A percentile compares a stretch with the other conserved stretches of the same genome.
phyloP scores from a whole-genome alignment of 2,797 vertebrate genomes.

The Mionectes olivaceus region DNA sequence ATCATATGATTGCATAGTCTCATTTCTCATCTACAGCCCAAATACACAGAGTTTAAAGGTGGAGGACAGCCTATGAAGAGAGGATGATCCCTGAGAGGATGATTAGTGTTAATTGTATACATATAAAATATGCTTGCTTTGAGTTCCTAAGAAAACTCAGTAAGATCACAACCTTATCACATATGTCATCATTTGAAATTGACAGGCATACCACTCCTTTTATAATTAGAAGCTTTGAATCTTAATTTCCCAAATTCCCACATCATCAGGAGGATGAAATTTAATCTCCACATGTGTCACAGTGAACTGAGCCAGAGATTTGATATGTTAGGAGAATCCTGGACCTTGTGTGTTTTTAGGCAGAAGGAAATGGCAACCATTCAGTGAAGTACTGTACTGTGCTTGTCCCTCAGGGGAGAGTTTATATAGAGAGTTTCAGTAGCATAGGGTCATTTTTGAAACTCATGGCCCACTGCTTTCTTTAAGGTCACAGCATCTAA shows the following conservation, averaged over 20 bases:
- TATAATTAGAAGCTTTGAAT: slow-evolving; percentile 27
- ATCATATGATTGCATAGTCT: not conserved
- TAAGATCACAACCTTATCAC: not conserved
- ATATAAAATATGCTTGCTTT: not conserved
- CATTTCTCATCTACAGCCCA: not conserved
- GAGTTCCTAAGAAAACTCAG: slow-evolving; percentile 10
- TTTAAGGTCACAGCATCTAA: not conserved
- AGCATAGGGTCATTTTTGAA: not conserved
- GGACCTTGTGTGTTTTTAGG: not conserved
- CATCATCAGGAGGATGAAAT: slow-evolving; percentile 12
- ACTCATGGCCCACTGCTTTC: not conserved
- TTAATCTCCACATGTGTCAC: not conserved
- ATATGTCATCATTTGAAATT: not conserved
- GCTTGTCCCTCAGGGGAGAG: not conserved
- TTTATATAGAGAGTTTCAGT: not conserved
- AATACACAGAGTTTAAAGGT: not conserved
- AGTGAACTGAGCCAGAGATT: not conserved
- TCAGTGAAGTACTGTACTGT: not conserved
- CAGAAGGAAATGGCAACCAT: not conserved
- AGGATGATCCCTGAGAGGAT: not conserved
- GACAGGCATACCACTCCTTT: not conserved
- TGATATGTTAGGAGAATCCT: not conserved
- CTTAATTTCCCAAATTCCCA: slow-evolving; percentile 31
- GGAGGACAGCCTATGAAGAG: not conserved
- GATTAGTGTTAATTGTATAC: not conserved